Conservation (phyloP, 2,113 vertebrate species). For the Chinchilla lanigera region DNA sequence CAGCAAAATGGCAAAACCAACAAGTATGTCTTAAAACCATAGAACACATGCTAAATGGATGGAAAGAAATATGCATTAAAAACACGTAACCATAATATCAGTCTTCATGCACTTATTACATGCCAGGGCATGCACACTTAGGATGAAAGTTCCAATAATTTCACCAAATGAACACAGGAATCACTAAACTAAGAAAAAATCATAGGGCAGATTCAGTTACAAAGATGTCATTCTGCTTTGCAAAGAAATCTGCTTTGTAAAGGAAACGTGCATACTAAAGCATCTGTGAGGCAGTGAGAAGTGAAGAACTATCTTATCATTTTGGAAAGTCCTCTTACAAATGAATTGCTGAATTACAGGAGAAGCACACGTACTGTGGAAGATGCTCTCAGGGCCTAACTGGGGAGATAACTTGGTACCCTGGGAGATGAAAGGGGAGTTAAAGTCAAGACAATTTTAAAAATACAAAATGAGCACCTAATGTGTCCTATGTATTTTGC, state of each 20-base stretch:
- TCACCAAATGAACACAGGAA: background rate
- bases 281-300: background rate
- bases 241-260: background rate
- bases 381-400: background rate
- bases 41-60: conserved; percentile 78
- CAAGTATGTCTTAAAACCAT: conserved; percentile 60
- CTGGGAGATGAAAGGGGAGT: background rate
- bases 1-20: conserved; percentile 41
- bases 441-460: background rate
- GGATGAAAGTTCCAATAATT: conserved; percentile 19
- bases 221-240: background rate
- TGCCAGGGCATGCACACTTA: conserved; percentile 17
- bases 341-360: background rate
- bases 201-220: background rate
- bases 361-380: background rate
- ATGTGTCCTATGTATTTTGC: background rate
- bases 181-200: background rate
- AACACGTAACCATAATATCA: conserved; percentile 65
- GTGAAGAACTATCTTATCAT: background rate
- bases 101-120: conserved; percentile 73
- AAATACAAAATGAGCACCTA: background rate
- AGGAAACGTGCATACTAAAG: background rate
- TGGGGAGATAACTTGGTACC: background rate
- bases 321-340: background rate
- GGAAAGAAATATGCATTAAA: conserved; percentile 71